These are phyloP conservation scores for Bergia puertoricense DNA, from an alignment of 92 coral and sea anemone genomes.

Conservation along the genomic window DNA sequence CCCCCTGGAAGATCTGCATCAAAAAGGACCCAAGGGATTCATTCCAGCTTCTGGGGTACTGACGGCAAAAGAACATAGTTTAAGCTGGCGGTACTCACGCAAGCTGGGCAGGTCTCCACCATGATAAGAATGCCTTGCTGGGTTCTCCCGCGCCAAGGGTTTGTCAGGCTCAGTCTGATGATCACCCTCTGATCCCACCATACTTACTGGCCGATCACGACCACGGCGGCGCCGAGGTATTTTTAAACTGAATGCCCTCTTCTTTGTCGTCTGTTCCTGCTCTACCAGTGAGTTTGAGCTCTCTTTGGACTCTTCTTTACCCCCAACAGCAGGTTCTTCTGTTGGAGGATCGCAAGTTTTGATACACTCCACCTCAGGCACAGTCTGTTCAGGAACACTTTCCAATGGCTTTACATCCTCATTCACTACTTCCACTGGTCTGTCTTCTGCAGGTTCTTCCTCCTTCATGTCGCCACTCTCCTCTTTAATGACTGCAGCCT, in stretches of 20 bases:
- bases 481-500: background rate
- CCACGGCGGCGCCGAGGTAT: slow-evolving; percentile 48
- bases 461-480: background rate
- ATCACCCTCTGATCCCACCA: slow-evolving; percentile 69
- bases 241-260: slow-evolving; percentile 5
- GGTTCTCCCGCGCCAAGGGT: slow-evolving; percentile 58
- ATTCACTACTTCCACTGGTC: slow-evolving; percentile 14
- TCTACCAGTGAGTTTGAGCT: background rate
- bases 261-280: background rate
- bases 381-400: slow-evolving; percentile 34
- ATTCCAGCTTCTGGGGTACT: background rate
- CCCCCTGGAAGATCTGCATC: background rate
- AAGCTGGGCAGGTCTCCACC: slow-evolving; percentile 76
- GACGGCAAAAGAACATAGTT: background rate
- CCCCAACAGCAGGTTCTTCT: slow-evolving; percentile 34
- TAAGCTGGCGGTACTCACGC: slow-evolving; percentile 48
- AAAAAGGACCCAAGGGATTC: background rate
- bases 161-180: slow-evolving; percentile 18
- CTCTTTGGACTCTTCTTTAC: slow-evolving; percentile 10
- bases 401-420: slow-evolving; percentile 41
- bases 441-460: slow-evolving; percentile 29
- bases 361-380: slow-evolving; percentile 7
- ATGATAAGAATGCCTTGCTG: slow-evolving; percentile 76
- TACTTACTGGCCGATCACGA: slow-evolving; percentile 75
- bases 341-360: slow-evolving; percentile 42